Evolutionary conservation across 2,797 vertebrate genomes (phyloP).

Genomic region (Lepus oiostolus): DNA sequence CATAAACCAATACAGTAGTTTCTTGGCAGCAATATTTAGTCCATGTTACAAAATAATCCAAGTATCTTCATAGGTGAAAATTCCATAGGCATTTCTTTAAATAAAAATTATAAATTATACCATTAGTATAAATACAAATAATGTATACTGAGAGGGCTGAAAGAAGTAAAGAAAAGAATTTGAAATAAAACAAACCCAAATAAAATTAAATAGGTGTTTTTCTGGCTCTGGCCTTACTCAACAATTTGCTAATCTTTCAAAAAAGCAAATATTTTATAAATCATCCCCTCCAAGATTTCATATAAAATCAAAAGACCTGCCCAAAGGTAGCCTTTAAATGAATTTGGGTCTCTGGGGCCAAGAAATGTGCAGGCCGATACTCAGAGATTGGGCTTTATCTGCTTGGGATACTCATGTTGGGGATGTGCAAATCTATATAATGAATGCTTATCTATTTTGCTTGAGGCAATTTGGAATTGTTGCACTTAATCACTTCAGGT

Average conservation of each 20-base stretch:
- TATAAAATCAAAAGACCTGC: conserved; percentile 9
- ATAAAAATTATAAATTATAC: conserved; percentile 49
- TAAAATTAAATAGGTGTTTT: conserved; percentile 43
- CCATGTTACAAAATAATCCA: neutral
- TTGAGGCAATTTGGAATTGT: conserved; percentile 24
- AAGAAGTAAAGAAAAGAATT: neutral
- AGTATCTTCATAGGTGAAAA: conserved; percentile 7
- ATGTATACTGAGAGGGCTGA: neutral
- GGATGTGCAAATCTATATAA: neutral
- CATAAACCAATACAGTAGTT: neutral
- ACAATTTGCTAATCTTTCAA: conserved; percentile 6
- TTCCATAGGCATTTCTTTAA: neutral
- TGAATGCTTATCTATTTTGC: conserved; percentile 1
- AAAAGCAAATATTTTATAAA: conserved; percentile 42
- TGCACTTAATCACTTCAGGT: conserved; percentile 56
- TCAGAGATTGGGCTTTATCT: neutral
- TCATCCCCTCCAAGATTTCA: neutral
- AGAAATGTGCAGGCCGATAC: neutral
- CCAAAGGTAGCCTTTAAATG: neutral
- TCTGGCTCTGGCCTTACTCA: neutral
- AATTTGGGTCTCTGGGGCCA: neutral
- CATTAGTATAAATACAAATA: neutral
- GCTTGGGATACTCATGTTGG: neutral
- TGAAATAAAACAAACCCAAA: conserved; percentile 55
- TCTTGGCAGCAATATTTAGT: neutral